Evolutionary conservation across 2,113 vertebrate genomes (phyloP).

Genomic region (Illadopsis cleaveri): DNA sequence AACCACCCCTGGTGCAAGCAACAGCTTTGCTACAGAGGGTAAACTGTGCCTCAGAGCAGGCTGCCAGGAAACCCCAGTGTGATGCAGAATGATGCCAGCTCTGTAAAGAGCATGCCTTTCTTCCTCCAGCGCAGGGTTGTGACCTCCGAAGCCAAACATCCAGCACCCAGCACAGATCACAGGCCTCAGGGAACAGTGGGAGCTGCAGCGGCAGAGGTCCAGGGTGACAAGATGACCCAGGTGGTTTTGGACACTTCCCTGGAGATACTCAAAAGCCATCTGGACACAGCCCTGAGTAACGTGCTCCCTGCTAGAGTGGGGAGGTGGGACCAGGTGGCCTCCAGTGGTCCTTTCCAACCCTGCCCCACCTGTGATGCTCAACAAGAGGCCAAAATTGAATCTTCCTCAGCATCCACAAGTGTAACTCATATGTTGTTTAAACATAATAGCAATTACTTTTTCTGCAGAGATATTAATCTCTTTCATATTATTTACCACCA

Average conservation of each 20-base stretch:
- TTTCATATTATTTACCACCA: conserved; percentile 10
- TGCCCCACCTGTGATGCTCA: not conserved
- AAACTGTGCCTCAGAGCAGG: not conserved
- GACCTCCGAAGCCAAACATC: not conserved
- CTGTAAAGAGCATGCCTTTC: not conserved
- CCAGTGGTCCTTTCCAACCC: not conserved
- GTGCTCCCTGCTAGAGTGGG: not conserved
- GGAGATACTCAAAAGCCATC: not conserved
- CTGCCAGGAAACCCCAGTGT: not conserved
- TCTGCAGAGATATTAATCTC: conserved; percentile 9
- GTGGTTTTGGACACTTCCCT: not conserved
- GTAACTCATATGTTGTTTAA: not conserved
- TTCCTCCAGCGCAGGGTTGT: not conserved
- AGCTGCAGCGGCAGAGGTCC: not conserved
- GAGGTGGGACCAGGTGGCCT: not conserved
- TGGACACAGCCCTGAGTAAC: not conserved
- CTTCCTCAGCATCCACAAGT: not conserved
- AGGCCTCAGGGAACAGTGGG: not conserved
- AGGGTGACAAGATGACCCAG: not conserved
- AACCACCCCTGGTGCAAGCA: not conserved
- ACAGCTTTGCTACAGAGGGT: not conserved
- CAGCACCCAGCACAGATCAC: accelerated
- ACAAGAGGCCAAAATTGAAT: not conserved
- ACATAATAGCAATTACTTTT: conserved; percentile 2
- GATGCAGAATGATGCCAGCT: not conserved